phyloP scores from a whole-genome alignment of 1,140 invertebrate species.

The Diorhabda sublineata region DNA sequence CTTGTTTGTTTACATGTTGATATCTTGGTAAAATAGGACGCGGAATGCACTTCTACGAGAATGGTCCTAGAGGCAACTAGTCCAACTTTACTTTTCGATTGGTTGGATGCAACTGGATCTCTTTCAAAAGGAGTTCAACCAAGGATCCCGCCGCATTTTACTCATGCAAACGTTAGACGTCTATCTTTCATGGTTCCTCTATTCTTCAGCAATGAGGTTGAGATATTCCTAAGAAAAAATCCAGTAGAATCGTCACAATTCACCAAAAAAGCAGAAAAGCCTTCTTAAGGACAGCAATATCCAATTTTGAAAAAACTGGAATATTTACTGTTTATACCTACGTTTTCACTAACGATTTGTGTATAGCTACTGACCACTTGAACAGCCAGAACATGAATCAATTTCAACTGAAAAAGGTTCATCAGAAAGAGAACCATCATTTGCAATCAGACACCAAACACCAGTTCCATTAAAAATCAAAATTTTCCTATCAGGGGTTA shows the following conservation, averaged over 20 bases:
- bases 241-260: conserved; percentile 14
- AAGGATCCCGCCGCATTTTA: conserved; percentile 7
- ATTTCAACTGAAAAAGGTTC: conserved; percentile 6
- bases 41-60: background rate
- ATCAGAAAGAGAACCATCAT: conserved; percentile 19
- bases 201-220: conserved; percentile 25
- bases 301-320: conserved; percentile 28
- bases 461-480: conserved; percentile 19
- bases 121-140: conserved; percentile 19
- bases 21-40: background rate
- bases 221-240: conserved; percentile 26
- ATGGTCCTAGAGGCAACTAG: too few species aligned
- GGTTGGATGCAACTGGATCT: conserved; percentile 24
- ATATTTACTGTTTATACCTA: conserved; percentile 32
- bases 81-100: conserved; percentile 15
- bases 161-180: conserved; percentile 23
- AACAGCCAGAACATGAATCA: conserved; percentile 20
- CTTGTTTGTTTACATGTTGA: background rate
- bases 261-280: conserved; percentile 20
- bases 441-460: conserved; percentile 22
- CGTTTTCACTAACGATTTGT: conserved; percentile 27
- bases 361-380: conserved; percentile 27
- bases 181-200: conserved; percentile 25
- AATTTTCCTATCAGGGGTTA: too few species aligned
- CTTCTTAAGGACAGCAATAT: conserved; percentile 16